These are phyloP conservation scores for Lasius platythorax DNA, from an alignment of 2,888 invertebrate species.

Conservation along the genomic window DNA sequence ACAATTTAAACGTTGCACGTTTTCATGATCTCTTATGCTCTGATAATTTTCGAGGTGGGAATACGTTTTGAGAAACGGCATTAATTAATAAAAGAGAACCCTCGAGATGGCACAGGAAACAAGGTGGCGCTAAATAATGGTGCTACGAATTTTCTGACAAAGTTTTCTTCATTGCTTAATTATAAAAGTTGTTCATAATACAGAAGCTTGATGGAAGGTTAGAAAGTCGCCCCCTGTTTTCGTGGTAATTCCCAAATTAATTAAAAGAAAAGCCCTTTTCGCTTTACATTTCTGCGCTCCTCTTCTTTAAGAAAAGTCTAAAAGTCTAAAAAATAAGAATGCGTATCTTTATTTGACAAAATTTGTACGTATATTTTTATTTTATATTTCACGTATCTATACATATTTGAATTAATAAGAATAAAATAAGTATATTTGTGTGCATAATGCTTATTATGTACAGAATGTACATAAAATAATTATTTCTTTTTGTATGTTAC, in stretches of 20 bases:
- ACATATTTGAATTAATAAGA: background rate
- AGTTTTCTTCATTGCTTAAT: conserved; percentile 78
- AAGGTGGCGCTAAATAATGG: conserved; percentile 51
- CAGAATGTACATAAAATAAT: background rate
- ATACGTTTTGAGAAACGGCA: conserved; percentile 18
- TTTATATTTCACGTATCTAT: background rate
- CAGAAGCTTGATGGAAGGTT: conserved; percentile 63
- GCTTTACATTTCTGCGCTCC: conserved; percentile 15
- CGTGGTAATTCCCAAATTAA: conserved; percentile 76
- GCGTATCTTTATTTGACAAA: background rate
- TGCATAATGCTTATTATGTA: background rate
- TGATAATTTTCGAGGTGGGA: conserved; percentile 11
- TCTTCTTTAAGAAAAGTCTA: conserved; percentile 53
- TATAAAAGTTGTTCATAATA: conserved; percentile 79
- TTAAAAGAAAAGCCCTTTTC: conserved; percentile 74
- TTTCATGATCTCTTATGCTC: conserved; percentile 15
- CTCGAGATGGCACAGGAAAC: background rate
- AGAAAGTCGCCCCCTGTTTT: conserved; percentile 50
- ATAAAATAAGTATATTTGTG: background rate
- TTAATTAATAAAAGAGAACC: conserved; percentile 55
- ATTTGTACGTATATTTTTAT: background rate
- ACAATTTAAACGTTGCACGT: background rate
- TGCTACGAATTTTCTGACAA: conserved; percentile 70
- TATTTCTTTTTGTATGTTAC: conserved; percentile 72
- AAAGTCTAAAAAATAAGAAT: conserved; percentile 40